Evolutionary conservation across 2,888 invertebrate species (phyloP).

Genomic region (Leptinotarsa juncta): DNA sequence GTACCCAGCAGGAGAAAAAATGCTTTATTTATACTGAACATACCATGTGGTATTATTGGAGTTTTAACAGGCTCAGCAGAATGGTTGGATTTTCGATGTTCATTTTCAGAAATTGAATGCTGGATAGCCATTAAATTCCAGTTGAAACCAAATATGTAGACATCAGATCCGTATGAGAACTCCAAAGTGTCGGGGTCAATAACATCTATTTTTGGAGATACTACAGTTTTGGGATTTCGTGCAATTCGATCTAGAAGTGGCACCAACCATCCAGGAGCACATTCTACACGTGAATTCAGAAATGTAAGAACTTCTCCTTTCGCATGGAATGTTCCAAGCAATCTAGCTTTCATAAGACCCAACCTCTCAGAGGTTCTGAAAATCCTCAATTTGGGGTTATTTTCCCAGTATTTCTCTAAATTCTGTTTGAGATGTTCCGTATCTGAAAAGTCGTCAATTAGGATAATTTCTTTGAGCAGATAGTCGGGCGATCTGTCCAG

Average conservation of each 20-base stretch:
- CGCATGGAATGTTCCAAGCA: conserved; percentile 75
- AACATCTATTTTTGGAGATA: conserved; percentile 95
- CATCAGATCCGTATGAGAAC: conserved; percentile 87
- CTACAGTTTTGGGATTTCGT: conserved; percentile 85
- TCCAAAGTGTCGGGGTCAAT: conserved; percentile 93
- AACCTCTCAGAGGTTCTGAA: conserved; percentile 92
- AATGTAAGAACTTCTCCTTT: conserved; percentile 78
- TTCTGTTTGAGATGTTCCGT: conserved; percentile 94
- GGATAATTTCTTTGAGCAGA: conserved; percentile 91
- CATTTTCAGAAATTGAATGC: conserved; percentile 95
- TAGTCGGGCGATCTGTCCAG: conserved; percentile 91
- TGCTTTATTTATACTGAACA: conserved; percentile 92
- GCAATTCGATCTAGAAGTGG: conserved; percentile 91
- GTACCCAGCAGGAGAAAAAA: conserved; percentile 96
- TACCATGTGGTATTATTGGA: conserved; percentile 98
- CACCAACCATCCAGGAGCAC: conserved; percentile 94
- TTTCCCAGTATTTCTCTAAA: conserved; percentile 91
- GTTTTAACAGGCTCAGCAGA: conserved; percentile 93
- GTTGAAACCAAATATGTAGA: conserved; percentile 92
- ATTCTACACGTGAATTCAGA: conserved; percentile 98
- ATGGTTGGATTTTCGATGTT: conserved; percentile 85
- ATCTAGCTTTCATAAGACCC: conserved; percentile 93
- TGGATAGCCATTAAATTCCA: conserved; percentile 98
- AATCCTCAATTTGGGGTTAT: conserved; percentile 93
- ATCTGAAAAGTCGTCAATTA: conserved; percentile 98